Evolutionary conservation across 2,888 invertebrate genomes (phyloP), one percentile per base, ranked within the genome.

Genomic region (Rhimphoctona megacephalus): DNA sequence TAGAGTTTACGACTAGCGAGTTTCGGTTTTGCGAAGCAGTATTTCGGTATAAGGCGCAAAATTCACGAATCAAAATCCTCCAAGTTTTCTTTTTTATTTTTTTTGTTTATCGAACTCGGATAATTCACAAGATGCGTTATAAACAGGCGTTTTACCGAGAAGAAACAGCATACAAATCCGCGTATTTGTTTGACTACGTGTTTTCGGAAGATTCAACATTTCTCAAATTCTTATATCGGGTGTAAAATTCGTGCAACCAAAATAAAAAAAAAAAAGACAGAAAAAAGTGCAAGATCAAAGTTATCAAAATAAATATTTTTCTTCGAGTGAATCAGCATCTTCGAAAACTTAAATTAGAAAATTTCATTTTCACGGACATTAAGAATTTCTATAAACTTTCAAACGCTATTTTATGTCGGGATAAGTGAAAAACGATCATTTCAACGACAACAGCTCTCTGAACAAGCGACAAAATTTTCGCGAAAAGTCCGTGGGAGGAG

Each of bases 1-100:
- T 86, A 88, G 87, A 86, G 81, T 79, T 88, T 86, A 81, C 70
- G 85, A 85, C 52, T 54, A 8, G 22, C 0, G 81, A 74, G 73
- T 66, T 54, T 46, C 11, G 49, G 8, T 64, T 36, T 43, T 30
- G n/a, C 72, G 73, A 39, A 67, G 33, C 43, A 49, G 67, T 22
- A 33, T 82, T 70, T 77, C 77, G 70, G 67, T 54, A 79, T 52
- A 69, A 84, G 36, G 30, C 76, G 76, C 76, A 70, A 69, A 81
- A 52, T 25, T 33, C n/a, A 4, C 25, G 36, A 67, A 64, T 22
- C 8, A 54, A 66, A 30, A 54, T 64, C 39, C 30, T 43, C 9
- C 4, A 46, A 70, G 11, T 57, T 57, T 70, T 46, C 43, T 30
- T 14, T 30, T 67, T 25, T 25, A 54, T n/a, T 36, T 49, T 19